Conservation (phyloP, 2,113 vertebrate species). For the Mystacornis crossleyi region DNA sequence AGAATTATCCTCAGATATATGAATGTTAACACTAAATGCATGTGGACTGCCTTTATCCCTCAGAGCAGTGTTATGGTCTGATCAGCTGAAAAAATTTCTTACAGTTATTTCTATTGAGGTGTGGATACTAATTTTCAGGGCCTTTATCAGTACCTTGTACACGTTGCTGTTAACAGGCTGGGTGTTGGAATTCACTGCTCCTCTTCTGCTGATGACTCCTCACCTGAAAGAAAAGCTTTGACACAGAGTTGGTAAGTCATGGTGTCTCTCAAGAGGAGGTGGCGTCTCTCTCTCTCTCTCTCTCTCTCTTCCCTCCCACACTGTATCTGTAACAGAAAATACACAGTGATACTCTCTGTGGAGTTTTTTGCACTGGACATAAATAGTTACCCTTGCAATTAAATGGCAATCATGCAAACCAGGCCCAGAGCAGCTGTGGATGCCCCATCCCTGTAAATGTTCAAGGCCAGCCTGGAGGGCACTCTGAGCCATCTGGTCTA, state of each 20-base stretch:
- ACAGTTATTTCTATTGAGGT: background rate
- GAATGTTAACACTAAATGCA: background rate
- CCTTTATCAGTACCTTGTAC: background rate
- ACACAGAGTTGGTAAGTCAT: background rate
- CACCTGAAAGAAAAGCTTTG: background rate
- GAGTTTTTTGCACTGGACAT: background rate
- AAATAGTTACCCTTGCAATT: background rate
- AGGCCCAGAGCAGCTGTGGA: background rate
- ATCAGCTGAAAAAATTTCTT: background rate
- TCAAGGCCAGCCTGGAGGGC: background rate
- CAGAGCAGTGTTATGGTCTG: background rate
- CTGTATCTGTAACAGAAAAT: background rate
- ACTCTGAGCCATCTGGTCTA: background rate
- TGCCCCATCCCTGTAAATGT: background rate
- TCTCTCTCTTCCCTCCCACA: background rate
- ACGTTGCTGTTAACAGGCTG: background rate
- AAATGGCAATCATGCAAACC: background rate
- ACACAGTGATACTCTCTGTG: fast-evolving
- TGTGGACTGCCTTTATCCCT: background rate
- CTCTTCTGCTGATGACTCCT: background rate
- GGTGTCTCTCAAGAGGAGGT: background rate
- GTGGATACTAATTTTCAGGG: background rate
- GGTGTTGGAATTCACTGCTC: background rate
- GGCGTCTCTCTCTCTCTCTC: background rate
- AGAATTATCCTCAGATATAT: background rate